These are phyloP conservation scores for Gnatocerus cornutus DNA, from an alignment of 2,888 invertebrate species.

Conservation along the genomic window DNA sequence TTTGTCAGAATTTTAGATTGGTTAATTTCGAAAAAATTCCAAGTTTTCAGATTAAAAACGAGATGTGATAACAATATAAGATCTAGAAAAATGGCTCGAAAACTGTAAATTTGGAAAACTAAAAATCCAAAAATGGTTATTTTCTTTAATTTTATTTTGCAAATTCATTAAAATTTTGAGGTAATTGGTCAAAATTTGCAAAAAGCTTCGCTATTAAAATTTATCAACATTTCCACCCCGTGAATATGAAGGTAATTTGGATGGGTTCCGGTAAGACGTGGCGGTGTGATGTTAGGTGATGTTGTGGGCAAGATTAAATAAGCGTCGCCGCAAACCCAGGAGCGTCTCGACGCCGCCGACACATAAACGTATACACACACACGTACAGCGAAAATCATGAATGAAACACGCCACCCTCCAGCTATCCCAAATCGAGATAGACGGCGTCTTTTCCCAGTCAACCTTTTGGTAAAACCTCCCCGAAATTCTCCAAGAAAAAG, in stretches of 20 bases:
- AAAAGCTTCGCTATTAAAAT: too few species aligned
- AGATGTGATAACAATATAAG: too few species aligned
- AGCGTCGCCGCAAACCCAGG: slow-evolving; percentile 47
- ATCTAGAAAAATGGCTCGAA: too few species aligned
- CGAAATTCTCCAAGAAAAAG: background rate
- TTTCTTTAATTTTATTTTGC: too few species aligned
- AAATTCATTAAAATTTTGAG: too few species aligned
- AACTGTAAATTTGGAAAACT: too few species aligned
- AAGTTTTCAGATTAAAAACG: too few species aligned
- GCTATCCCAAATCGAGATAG: slow-evolving; percentile 25
- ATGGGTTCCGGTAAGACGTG: slow-evolving; percentile 21
- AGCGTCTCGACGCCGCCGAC: slow-evolving; percentile 44
- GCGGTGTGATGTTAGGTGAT: slow-evolving; percentile 42
- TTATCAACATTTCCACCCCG: background rate
- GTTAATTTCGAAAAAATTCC: too few species aligned
- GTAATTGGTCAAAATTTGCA: too few species aligned
- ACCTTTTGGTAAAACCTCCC: background rate
- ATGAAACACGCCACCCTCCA: slow-evolving; percentile 47
- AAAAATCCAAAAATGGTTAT: too few species aligned
- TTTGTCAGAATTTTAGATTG: too few species aligned
- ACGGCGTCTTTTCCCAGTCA: background rate
- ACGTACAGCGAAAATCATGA: slow-evolving; percentile 44
- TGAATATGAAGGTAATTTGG: slow-evolving; percentile 19
- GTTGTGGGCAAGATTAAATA: slow-evolving; percentile 49
- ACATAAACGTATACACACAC: slow-evolving; percentile 29